These are phyloP conservation scores for Melanostoma scalare DNA, from an alignment of 2,888 invertebrate species.

Conservation along the genomic window DNA sequence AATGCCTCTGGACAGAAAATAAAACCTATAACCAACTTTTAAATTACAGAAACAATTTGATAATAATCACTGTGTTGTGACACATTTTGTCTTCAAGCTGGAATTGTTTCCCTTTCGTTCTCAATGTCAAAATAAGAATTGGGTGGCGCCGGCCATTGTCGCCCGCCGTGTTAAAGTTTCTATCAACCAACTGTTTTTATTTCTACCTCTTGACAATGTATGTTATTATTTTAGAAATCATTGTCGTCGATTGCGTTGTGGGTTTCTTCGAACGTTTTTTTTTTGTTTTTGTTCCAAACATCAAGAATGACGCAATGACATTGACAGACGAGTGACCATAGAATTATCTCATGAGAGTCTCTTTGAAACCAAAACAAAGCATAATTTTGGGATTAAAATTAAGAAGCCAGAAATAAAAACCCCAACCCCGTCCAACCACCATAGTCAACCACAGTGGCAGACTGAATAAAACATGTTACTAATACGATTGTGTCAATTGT, in stretches of 20 bases:
- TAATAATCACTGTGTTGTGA: conserved; percentile 37
- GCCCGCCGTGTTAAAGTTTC: neutral
- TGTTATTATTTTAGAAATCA: conserved; percentile 31
- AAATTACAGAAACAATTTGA: conserved; percentile 28
- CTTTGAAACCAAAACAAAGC: conserved; percentile 39
- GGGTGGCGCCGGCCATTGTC: neutral
- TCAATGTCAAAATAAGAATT: conserved; percentile 56
- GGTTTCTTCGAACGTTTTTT: conserved; percentile 26
- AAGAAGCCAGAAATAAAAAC: conserved; percentile 19
- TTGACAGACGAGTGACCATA: conserved; percentile 10
- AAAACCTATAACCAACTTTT: conserved; percentile 6
- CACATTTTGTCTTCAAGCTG: conserved; percentile 40
- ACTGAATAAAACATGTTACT: neutral
- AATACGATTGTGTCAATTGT: neutral
- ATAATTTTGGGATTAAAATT: conserved; percentile 39
- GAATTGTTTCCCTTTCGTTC: conserved; percentile 47
- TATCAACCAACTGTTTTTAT: conserved; percentile 9
- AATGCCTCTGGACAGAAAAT: conserved; percentile 11
- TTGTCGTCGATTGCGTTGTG: conserved; percentile 15
- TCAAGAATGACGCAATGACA: conserved; percentile 52
- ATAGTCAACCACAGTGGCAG: conserved; percentile 22
- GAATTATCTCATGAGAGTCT: conserved; percentile 36
- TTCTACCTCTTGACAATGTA: neutral
- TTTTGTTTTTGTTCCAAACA: neutral
- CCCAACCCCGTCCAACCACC: no score